phyloP scores from a whole-genome alignment of 2,113 vertebrate genomes.

The Hucho hucho region DNA sequence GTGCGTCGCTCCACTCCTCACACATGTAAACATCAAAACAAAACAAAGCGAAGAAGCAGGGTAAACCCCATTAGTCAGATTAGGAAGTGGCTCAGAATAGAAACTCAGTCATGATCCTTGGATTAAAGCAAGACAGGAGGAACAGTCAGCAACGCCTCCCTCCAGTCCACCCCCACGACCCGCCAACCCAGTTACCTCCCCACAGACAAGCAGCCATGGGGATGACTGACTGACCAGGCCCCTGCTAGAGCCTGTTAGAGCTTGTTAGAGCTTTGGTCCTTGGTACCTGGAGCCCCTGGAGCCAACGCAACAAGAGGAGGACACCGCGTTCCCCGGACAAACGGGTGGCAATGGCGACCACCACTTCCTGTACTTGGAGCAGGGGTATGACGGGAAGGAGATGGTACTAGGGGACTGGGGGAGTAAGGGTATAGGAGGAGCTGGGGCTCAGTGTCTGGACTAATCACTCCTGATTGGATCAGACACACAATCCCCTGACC shows the following conservation, averaged over 20 bases:
- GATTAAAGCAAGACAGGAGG: conserved; percentile 60
- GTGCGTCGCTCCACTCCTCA: not conserved
- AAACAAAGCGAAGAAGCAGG: conserved; percentile 43
- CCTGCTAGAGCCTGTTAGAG: not conserved
- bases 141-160: conserved; percentile 21
- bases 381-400: conserved; percentile 15
- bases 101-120: conserved; percentile 50
- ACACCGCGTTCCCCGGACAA: conserved; percentile 8
- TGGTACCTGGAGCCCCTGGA: not conserved
- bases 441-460: conserved; percentile 45
- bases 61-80: conserved; percentile 69
- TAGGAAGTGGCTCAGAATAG: conserved; percentile 66
- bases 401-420: conserved; percentile 35
- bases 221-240: not conserved
- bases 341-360: conserved; percentile 24
- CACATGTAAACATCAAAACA: conserved; percentile 25
- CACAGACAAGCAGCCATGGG: not conserved
- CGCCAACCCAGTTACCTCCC: not conserved
- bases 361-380: conserved; percentile 35
- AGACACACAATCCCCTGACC: conserved; percentile 64
- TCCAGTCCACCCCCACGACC: conserved; percentile 8
- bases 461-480: conserved; percentile 67
- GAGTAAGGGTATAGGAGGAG: conserved; percentile 42
- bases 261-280: conserved; percentile 4
- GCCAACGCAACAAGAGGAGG: conserved; percentile 15